Conservation (phyloP, 2,888 invertebrate species). For the Cosmia trapezina region DNA sequence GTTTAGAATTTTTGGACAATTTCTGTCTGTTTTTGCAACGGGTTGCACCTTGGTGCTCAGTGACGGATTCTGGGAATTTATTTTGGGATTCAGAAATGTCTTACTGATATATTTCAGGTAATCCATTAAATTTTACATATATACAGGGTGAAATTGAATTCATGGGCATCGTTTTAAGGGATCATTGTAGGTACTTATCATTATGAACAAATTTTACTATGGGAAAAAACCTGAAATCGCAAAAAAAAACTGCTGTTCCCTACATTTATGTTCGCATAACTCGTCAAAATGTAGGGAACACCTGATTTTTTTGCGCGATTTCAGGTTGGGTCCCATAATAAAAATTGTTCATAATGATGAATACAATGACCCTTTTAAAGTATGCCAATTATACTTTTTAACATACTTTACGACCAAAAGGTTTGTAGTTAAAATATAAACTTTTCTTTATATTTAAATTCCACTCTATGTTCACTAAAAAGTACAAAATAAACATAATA, state of each 20-base stretch:
- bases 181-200: too few species aligned
- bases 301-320: too few species aligned
- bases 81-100: neutral
- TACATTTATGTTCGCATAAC: too few species aligned
- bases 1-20: conserved; percentile 89
- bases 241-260: too few species aligned
- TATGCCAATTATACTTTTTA: neutral
- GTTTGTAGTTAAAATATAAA: neutral
- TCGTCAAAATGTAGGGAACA: too few species aligned
- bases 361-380: neutral
- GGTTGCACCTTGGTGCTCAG: conserved; percentile 88
- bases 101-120: neutral
- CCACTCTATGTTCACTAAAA: neutral
- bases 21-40: conserved; percentile 88
- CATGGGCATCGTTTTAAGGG: too few species aligned
- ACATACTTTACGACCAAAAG: neutral
- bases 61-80: conserved; percentile 67
- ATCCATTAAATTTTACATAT: too few species aligned
- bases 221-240: too few species aligned
- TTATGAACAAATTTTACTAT: too few species aligned
- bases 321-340: too few species aligned
- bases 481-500: conserved; percentile 6
- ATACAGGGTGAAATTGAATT: too few species aligned
- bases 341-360: too few species aligned
- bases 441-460: neutral